Percentiles rank a stretch among this genome's conserved stretches.
Conservation (phyloP, 2,113 vertebrate species). For the Hippocampus guttulatus region DNA sequence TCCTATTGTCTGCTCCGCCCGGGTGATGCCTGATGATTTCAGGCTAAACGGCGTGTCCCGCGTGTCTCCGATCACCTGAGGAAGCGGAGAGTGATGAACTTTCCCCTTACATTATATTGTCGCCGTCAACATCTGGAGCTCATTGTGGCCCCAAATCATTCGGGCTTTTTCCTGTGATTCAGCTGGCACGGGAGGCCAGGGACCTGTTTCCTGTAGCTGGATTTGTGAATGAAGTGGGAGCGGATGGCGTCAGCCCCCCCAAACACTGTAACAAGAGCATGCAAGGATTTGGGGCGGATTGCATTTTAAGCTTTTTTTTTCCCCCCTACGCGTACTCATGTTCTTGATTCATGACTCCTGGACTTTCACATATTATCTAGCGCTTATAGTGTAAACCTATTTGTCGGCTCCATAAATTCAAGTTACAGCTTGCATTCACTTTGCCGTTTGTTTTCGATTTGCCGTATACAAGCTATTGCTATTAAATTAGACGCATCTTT, state of each 20-base stretch:
- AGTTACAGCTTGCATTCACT: slow-evolving; percentile 22
- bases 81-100: slow-evolving; percentile 54
- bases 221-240: slow-evolving; percentile 67
- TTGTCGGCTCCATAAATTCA: slow-evolving; percentile 17
- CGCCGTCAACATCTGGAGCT: slow-evolving; percentile 64
- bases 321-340: not conserved
- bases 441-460: slow-evolving; percentile 18
- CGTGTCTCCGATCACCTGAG: slow-evolving; percentile 48
- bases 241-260: slow-evolving; percentile 42
- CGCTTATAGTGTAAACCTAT: not conserved
- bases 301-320: slow-evolving; percentile 21
- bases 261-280: slow-evolving; percentile 39
- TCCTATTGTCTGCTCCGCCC: slow-evolving; percentile 34
- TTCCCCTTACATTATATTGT: slow-evolving; percentile 52
- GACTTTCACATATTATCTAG: slow-evolving; percentile 20
- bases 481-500: slow-evolving; percentile 5
- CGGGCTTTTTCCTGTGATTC: slow-evolving; percentile 54
- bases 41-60: slow-evolving; percentile 25
- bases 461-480: slow-evolving; percentile 2
- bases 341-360: slow-evolving; percentile 10
- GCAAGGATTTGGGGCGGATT: slow-evolving; percentile 39
- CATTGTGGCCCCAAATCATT: slow-evolving; percentile 50
- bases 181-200: slow-evolving; percentile 51
- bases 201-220: slow-evolving; percentile 56
- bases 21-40: slow-evolving; percentile 32